Percentiles rank a stretch among this genome's conserved stretches.
phyloP scores from a whole-genome alignment of 2,113 vertebrate genomes.

The Caranx melampygus region DNA sequence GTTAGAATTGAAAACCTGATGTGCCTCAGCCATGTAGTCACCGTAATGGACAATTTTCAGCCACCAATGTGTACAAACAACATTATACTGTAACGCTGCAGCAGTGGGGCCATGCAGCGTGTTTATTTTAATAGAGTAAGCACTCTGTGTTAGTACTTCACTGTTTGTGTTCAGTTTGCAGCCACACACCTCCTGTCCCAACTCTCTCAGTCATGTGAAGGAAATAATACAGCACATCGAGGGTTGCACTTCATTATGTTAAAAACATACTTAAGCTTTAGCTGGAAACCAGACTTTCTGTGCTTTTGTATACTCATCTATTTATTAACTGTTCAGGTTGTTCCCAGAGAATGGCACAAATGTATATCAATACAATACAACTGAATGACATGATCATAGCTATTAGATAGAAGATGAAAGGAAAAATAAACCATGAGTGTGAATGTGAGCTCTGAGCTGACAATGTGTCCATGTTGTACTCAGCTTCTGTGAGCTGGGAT shows the following conservation, averaged over 20 bases:
- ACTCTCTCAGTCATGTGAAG: background rate
- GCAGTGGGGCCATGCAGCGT: background rate
- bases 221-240: too few species aligned
- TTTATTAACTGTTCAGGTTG: background rate
- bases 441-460: too few species aligned
- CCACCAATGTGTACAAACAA: slow-evolving; percentile 24
- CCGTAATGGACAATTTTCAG: slow-evolving; percentile 52
- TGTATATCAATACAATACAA: background rate
- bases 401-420: too few species aligned
- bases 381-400: background rate
- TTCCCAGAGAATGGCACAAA: background rate
- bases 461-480: too few species aligned
- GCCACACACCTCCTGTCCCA: background rate
- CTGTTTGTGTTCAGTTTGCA: slow-evolving; percentile 20
- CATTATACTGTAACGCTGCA: slow-evolving; percentile 43
- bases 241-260: background rate
- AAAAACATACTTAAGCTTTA: background rate
- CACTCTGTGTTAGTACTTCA: background rate
- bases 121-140: slow-evolving; percentile 8
- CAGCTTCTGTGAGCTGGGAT: too few species aligned
- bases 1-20: slow-evolving; percentile 57
- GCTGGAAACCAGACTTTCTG: too few species aligned
- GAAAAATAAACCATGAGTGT: too few species aligned
- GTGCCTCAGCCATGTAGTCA: slow-evolving; percentile 42
- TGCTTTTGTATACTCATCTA: too few species aligned